Percentiles rank a stretch among this genome's conserved stretches.
Evolutionary conservation across 1,140 invertebrate species (phyloP).

Genomic region (Lordiphosa collinella): DNA sequence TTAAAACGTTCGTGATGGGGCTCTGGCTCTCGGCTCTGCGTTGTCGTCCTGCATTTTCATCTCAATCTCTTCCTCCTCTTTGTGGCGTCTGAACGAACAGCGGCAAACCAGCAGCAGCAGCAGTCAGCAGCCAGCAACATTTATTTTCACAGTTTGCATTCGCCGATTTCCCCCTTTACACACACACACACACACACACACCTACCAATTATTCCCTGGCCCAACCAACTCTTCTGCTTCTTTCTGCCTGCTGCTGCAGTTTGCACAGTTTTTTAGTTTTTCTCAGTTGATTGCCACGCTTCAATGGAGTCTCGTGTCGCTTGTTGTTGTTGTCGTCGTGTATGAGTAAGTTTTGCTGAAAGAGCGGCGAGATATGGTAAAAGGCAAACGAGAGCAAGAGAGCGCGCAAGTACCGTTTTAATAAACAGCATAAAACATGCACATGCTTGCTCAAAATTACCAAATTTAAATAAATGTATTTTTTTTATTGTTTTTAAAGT

Average conservation of each 20-base stretch:
- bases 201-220: background rate
- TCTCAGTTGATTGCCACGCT: constrained; percentile 70
- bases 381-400: background rate
- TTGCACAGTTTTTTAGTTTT: constrained; percentile 28
- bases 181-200: constrained; percentile 5
- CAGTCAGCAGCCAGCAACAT: constrained; percentile 19
- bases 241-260: constrained; percentile 22
- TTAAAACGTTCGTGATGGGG: background rate
- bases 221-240: constrained; percentile 6
- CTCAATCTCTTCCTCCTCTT: constrained; percentile 4
- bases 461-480: background rate
- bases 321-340: constrained; percentile 42
- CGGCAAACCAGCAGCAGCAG: constrained; percentile 30
- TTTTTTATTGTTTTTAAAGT: too few relatives aligned
- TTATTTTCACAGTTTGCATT: constrained; percentile 34
- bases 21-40: background rate
- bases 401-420: background rate
- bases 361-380: background rate
- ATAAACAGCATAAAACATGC: constrained; percentile 6
- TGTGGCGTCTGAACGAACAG: constrained; percentile 25
- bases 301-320: constrained; percentile 66
- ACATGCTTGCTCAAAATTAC: constrained; percentile 1
- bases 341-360: background rate
- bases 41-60: constrained; percentile 6
- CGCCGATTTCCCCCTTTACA: constrained; percentile 10